Evolutionary conservation across 2,888 invertebrate species (phyloP).

Genomic region (Ormyrus pomaceus): DNA sequence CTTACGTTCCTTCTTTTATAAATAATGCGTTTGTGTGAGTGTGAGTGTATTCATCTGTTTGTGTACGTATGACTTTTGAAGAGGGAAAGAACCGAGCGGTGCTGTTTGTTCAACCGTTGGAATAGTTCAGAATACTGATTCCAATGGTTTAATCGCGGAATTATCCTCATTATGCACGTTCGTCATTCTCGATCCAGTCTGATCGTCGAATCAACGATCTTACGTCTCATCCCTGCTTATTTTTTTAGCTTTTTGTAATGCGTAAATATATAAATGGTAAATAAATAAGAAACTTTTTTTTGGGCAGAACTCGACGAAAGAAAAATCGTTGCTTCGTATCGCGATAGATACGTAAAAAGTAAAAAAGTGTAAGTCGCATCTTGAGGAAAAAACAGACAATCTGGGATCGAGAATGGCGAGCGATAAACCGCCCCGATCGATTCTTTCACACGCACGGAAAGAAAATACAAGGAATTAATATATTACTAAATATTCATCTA

Average conservation of each 20-base stretch:
- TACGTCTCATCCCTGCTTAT: slow-evolving; percentile 29
- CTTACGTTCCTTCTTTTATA: not conserved
- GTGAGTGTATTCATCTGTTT: slow-evolving; percentile 1
- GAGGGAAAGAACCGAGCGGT: slow-evolving; percentile 37
- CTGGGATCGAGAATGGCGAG: slow-evolving; percentile 37
- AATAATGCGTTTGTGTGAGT: not conserved
- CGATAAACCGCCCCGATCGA: slow-evolving; percentile 11
- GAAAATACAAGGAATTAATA: slow-evolving; percentile 62
- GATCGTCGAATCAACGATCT: slow-evolving; percentile 42
- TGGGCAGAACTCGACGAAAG: slow-evolving; percentile 25
- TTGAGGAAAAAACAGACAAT: not conserved
- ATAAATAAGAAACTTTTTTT: slow-evolving; percentile 49
- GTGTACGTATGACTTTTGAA: slow-evolving; percentile 28
- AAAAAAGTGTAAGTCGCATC: not conserved
- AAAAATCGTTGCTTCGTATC: slow-evolving; percentile 28
- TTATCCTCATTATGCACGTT: not conserved
- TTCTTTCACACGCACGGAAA: slow-evolving; percentile 21
- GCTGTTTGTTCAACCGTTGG: not conserved
- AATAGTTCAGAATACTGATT: slow-evolving; percentile 11
- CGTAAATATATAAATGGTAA: slow-evolving; percentile 14
- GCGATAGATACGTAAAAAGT: slow-evolving; percentile 4
- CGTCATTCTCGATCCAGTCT: slow-evolving; percentile 41
- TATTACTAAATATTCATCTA: slow-evolving; percentile 71
- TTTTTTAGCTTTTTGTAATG: slow-evolving; percentile 14
- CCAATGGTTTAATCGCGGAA: not conserved